phyloP scores from a whole-genome alignment of 2,888 invertebrate species.

The Megamerina dolium region DNA sequence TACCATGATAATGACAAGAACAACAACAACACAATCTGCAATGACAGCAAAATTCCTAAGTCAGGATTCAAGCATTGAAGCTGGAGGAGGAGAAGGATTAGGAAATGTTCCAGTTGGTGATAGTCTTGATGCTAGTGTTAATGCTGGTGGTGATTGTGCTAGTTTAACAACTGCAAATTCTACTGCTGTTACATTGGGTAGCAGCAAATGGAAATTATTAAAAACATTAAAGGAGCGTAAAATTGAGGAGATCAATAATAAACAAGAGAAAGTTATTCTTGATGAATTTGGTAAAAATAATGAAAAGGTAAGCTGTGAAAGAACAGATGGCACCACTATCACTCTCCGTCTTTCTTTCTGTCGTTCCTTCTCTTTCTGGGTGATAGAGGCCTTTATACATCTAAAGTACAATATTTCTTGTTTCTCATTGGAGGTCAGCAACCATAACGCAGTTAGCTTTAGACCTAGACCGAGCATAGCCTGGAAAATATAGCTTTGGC shows the following conservation, averaged over 20 bases:
- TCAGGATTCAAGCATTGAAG: background rate
- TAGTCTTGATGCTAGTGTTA: conserved; percentile 46
- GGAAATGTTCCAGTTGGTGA: conserved; percentile 1
- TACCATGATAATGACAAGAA: background rate
- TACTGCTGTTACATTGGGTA: conserved; percentile 55
- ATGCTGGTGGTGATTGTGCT: conserved; percentile 25
- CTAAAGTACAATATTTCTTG: no score
- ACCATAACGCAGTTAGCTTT: no score
- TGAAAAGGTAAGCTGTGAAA: background rate
- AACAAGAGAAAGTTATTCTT: conserved; percentile 64
- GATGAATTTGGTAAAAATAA: background rate
- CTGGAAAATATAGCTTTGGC: no score
- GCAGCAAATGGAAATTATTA: conserved; percentile 86
- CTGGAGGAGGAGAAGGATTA: conserved; percentile 11
- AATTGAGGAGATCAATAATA: conserved; percentile 75
- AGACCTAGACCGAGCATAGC: no score
- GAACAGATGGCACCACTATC: background rate
- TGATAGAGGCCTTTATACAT: no score
- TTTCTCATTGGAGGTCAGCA: no score
- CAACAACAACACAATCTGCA: background rate
- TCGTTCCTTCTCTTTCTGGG: conserved; percentile 13
- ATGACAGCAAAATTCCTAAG: background rate
- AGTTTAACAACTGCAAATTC: no score
- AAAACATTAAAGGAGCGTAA: conserved; percentile 86
- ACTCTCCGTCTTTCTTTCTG: background rate